These are phyloP conservation scores for Amblyraja radiata DNA, from an alignment of 2,797 vertebrate genomes.

Conservation along the genomic window DNA sequence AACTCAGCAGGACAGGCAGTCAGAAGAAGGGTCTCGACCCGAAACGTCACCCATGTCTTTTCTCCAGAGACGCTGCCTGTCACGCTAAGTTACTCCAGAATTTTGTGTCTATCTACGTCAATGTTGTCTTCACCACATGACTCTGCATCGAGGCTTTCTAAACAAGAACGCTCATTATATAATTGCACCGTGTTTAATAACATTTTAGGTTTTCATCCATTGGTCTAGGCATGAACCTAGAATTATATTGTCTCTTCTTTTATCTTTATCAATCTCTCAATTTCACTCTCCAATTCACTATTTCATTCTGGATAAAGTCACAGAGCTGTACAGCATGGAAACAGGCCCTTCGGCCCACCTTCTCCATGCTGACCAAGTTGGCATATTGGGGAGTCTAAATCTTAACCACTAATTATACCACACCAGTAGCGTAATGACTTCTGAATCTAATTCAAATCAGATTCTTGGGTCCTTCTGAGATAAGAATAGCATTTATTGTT, in stretches of 20 bases:
- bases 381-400: no score
- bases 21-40: no score
- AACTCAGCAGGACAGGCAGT: no score
- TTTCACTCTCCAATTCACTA: neutral
- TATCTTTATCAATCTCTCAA: neutral
- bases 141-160: neutral
- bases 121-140: neutral
- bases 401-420: no score
- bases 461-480: neutral
- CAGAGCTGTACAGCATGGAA: no score
- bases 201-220: neutral
- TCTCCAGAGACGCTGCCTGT: no score
- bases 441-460: neutral
- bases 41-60: no score
- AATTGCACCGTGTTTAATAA: neutral
- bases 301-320: neutral
- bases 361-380: no score
- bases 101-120: neutral
- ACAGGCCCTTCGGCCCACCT: no score
- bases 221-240: neutral
- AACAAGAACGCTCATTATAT: neutral
- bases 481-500: neutral
- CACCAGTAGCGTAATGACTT: neutral
- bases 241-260: neutral
- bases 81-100: no score